Evolutionary conservation across 35 echinoderm and acorn worm genomes (phyloP).

Genomic region (Apostichopus parvimensis): DNA sequence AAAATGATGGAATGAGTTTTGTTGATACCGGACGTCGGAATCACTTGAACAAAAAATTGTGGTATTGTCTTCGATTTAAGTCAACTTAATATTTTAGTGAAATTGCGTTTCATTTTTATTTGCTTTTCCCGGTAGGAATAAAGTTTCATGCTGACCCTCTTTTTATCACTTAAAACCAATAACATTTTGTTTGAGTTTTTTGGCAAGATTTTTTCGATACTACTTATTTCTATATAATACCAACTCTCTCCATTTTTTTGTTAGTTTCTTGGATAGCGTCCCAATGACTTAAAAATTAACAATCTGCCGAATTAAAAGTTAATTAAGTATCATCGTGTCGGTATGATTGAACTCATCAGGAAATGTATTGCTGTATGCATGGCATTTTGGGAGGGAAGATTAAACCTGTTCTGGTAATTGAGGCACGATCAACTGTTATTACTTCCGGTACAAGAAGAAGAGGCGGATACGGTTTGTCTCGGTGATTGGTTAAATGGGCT

Average conservation of each 20-base stretch:
- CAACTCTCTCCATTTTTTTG: background rate
- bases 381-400: background rate
- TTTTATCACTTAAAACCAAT: slow-evolving; percentile 34
- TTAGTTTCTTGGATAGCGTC: background rate
- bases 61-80: background rate
- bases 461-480: slow-evolving; percentile 8
- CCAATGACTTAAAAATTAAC: slow-evolving; percentile 32
- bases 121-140: slow-evolving; percentile 39
- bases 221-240: too few species aligned
- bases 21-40: background rate
- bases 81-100: slow-evolving; percentile 33
- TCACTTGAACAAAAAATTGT: background rate
- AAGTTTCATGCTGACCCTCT: slow-evolving; percentile 13
- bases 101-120: slow-evolving; percentile 35
- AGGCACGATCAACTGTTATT: background rate
- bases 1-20: background rate
- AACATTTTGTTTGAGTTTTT: slow-evolving; percentile 45
- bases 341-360: slow-evolving; percentile 2
- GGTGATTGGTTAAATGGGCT: slow-evolving; percentile 28
- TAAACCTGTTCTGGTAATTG: slow-evolving; percentile 27
- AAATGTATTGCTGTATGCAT: background rate
- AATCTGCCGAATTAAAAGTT: slow-evolving; percentile 37
- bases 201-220: background rate
- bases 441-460: background rate
- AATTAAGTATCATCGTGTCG: slow-evolving; percentile 27